A percentile compares a stretch with the other conserved stretches of the same genome.
These are phyloP conservation scores for Myiozetetes cayanensis DNA, from an alignment of 2,113 vertebrate species.

Conservation along the genomic window DNA sequence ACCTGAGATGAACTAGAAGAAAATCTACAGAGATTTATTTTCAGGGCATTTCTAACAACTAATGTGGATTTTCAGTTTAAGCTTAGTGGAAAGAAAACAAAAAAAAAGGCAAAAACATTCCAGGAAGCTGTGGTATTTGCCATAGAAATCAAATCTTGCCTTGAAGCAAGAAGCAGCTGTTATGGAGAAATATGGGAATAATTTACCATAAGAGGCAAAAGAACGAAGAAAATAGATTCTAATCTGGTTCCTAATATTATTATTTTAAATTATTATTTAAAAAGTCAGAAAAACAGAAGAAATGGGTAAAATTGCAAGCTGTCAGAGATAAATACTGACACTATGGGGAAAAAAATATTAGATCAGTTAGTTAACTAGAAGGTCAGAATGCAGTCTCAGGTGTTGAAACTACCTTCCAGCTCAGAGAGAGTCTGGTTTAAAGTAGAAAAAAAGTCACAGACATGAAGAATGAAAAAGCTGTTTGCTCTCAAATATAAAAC, in stretches of 20 bases:
- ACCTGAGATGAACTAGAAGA: not conserved
- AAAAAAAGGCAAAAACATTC: not conserved
- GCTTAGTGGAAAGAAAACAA: not conserved
- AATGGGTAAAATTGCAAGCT: not conserved
- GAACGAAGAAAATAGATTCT: not conserved
- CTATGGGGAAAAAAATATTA: not conserved
- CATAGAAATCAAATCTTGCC: not conserved
- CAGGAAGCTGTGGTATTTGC: conserved; percentile 15
- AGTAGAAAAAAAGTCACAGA: not conserved
- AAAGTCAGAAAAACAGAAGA: not conserved
- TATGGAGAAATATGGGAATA: not conserved
- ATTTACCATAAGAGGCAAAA: conserved; percentile 1
- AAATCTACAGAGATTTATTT: not conserved
- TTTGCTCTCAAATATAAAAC: not conserved
- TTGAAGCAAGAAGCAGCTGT: conserved; percentile 3
- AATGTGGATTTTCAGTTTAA: not conserved
- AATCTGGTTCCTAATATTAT: not conserved
- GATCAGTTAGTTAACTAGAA: not conserved
- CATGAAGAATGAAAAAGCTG: not conserved
- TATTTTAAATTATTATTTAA: not conserved
- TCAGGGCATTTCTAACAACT: not conserved
- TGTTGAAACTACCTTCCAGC: not conserved
- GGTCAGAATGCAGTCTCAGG: not conserved
- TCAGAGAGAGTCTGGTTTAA: not conserved
- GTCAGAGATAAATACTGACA: not conserved